These are phyloP conservation scores for Peromyscus attwateri DNA, from an alignment of 2,797 vertebrate species.

Conservation along the genomic window DNA sequence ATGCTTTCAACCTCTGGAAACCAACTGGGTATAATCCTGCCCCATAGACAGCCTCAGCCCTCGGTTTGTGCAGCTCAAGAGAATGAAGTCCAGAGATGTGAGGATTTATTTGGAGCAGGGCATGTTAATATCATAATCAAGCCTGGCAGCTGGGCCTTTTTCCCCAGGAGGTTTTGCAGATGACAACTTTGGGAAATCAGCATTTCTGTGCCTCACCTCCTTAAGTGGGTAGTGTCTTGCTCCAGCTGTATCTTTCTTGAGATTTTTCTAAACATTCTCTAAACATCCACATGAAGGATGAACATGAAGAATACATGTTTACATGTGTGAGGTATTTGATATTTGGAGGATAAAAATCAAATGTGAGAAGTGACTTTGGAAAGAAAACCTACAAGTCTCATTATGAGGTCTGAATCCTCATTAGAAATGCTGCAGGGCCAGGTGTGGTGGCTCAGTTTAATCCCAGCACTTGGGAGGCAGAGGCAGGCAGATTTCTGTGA, in stretches of 20 bases:
- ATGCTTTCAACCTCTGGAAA: constrained; percentile 20
- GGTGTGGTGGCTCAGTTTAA: not conserved
- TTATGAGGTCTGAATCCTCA: not conserved
- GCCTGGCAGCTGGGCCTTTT: not conserved
- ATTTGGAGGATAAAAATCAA: constrained; percentile 30
- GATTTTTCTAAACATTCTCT: not conserved
- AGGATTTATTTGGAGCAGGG: not conserved
- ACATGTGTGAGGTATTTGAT: not conserved
- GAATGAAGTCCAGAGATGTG: not conserved
- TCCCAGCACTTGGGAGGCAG: not conserved
- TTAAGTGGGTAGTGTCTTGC: constrained; percentile 9
- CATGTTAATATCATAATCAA: not conserved
- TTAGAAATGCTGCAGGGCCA: not conserved
- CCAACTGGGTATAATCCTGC: not conserved
- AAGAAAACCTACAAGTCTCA: not conserved
- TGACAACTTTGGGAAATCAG: not conserved
- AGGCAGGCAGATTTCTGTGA: not conserved
- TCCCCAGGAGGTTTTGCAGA: not conserved
- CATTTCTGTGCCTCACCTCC: not conserved
- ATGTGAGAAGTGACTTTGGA: not conserved
- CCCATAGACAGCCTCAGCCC: not conserved
- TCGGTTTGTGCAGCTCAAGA: not conserved
- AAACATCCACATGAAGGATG: not conserved
- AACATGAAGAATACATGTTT: not conserved
- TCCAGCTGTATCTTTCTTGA: not conserved